phyloP scores from a whole-genome alignment of 2,888 invertebrate genomes.

The Megaustenia siamemsis region DNA sequence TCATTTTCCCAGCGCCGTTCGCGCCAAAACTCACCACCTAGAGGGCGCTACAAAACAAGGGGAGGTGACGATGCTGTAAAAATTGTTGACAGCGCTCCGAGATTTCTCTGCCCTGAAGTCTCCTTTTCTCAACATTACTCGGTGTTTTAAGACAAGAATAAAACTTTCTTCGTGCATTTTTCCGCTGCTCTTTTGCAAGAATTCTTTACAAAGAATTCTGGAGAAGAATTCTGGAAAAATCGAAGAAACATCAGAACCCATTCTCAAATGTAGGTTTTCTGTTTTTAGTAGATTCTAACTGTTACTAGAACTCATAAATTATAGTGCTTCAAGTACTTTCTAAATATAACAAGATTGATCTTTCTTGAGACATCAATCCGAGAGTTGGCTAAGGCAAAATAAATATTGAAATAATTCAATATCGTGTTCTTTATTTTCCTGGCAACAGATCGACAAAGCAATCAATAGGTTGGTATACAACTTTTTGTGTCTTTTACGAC shows the following conservation, averaged over 20 bases:
- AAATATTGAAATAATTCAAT: too few relatives aligned
- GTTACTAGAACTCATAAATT: too few relatives aligned
- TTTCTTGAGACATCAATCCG: too few relatives aligned
- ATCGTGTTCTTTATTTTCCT: too few relatives aligned
- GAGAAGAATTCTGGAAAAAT: neutral
- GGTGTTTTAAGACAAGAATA: conserved; percentile 39
- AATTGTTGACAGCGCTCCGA: conserved; percentile 46
- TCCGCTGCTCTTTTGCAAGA: conserved; percentile 1
- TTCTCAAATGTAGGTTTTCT: too few relatives aligned
- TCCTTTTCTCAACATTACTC: conserved; percentile 35
- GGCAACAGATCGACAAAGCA: too few relatives aligned
- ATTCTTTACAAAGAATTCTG: conserved; percentile 7
- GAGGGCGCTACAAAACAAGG: conserved; percentile 42
- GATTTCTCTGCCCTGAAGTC: conserved; percentile 47
- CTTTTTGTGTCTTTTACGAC: too few relatives aligned
- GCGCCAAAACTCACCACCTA: conserved; percentile 51
- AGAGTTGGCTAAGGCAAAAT: too few relatives aligned
- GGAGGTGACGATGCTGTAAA: conserved; percentile 50
- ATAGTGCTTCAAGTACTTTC: too few relatives aligned
- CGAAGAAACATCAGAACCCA: neutral
- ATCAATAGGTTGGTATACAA: too few relatives aligned
- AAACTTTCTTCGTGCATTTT: conserved; percentile 10
- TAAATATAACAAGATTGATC: too few relatives aligned
- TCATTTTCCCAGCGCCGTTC: conserved; percentile 48
- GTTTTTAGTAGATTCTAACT: too few relatives aligned